Evolutionary conservation across 2,888 invertebrate genomes (phyloP), one percentile per base, ranked within the genome.

Genomic region (Ramazzottius varieornatus): DNA sequence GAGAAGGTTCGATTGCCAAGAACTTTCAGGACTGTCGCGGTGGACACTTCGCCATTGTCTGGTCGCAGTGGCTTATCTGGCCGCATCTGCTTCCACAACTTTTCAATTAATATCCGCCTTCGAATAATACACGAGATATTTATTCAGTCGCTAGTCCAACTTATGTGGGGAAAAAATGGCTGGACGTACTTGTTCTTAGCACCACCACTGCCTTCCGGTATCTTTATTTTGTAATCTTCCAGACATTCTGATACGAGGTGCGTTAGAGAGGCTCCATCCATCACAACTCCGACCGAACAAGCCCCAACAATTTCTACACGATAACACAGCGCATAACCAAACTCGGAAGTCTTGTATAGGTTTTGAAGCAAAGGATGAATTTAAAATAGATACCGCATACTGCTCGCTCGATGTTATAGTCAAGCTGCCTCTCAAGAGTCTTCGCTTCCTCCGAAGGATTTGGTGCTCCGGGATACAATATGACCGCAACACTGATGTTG

Each of bases 401-500:
- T 16, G 54, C 54, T 24, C 54, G 13, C 29, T 54, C 54, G 24
- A 54, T 54, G 29, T 29, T 16, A 24, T 54, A 54, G 29, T 54
- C 54, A 4, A 54, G 24, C 29, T 54, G 54, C 4, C 54, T 8
- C 4, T 54, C 54, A 8, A 54, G 29, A 8, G 24, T 13, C 29
- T 54, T 54, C 16, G 24, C 74, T 66, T 73, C 74, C 64, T 73
- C 72, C 32, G 71, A 72, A 32, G 76, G 70, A 66, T 71, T 71
- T 32, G 79, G 79, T 24, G 78, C 77, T 65, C 74, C 76, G 65
- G 73, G 73, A 69, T 80, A 77, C 64, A 76, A 73, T 40, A 80
- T 75, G 66, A 80, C 71, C 20, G 80, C 75, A 70, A 79, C 75
- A 68, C 79, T 79, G 80, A 80, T 80, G 71, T 80, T 80, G 71